A percentile compares a stretch with the other conserved stretches of the same genome.
These are phyloP conservation scores for Apamea epomidion DNA, from an alignment of 2,888 invertebrate genomes.

Conservation along the genomic window DNA sequence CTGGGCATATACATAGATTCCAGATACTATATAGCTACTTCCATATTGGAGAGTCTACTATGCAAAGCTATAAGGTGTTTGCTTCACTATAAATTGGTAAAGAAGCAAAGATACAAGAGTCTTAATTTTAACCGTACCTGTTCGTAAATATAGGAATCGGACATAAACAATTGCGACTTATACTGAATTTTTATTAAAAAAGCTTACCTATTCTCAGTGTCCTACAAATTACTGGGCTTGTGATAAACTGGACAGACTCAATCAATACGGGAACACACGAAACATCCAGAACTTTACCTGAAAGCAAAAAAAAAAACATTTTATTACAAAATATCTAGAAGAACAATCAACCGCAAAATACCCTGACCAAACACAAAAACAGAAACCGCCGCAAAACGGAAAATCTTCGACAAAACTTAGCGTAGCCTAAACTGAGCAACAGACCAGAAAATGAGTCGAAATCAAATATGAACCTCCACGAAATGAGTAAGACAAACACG, in stretches of 20 bases:
- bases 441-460: slow-evolving; percentile 77
- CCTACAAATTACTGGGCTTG: neutral
- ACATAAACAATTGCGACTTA: no score
- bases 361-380: slow-evolving; percentile 53
- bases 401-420: slow-evolving; percentile 78
- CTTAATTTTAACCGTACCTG: neutral
- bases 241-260: slow-evolving; percentile 13
- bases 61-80: neutral
- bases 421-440: slow-evolving; percentile 69
- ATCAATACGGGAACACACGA: neutral
- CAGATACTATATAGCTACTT: no score
- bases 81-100: neutral
- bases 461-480: slow-evolving; percentile 85
- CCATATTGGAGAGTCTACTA: neutral
- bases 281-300: slow-evolving; percentile 57
- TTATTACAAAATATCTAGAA: slow-evolving; percentile 48
- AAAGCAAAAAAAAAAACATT: slow-evolving; percentile 50
- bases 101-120: neutral
- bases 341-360: slow-evolving; percentile 55
- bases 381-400: slow-evolving; percentile 63
- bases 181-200: no score
- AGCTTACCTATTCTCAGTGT: neutral
- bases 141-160: neutral
- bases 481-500: slow-evolving; percentile 85
- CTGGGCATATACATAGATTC: neutral